These are phyloP conservation scores for Lytechinus variegatus DNA, from an alignment of 35 echinoderm and acorn worm genomes.

Conservation along the genomic window DNA sequence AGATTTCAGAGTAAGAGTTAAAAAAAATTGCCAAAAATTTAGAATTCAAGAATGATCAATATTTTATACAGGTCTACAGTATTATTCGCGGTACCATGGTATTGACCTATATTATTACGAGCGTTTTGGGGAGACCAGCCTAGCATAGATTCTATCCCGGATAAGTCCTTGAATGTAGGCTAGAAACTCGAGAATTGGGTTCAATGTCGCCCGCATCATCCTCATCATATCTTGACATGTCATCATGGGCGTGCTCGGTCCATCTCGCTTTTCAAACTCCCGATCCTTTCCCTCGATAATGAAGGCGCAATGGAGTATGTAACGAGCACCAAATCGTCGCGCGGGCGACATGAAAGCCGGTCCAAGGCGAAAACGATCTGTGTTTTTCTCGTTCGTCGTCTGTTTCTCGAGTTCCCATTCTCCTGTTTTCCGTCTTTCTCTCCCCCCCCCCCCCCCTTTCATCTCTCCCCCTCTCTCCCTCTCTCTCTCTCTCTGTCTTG, in stretches of 20 bases:
- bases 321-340: conserved; percentile 31
- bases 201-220: conserved; percentile 37
- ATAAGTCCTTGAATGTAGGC: neutral
- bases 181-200: neutral
- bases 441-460: neutral
- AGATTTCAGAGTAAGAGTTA: too few relatives aligned
- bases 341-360: conserved; percentile 41
- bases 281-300: conserved; percentile 32
- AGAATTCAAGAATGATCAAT: too few relatives aligned
- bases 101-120: too few relatives aligned
- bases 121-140: too few relatives aligned
- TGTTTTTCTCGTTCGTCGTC: conserved; percentile 51
- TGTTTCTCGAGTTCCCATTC: neutral
- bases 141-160: too few relatives aligned
- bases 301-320: conserved; percentile 26
- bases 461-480: neutral
- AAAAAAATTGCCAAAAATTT: too few relatives aligned
- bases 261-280: conserved; percentile 47
- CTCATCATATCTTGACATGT: conserved; percentile 4
- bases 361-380: conserved; percentile 19
- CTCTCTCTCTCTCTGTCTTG: neutral
- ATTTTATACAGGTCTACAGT: too few relatives aligned
- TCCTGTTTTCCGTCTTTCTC: too few relatives aligned
- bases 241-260: conserved; percentile 44
- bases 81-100: too few relatives aligned